phyloP scores from a whole-genome alignment of 2,888 invertebrate genomes.

The Ophion costatus region DNA sequence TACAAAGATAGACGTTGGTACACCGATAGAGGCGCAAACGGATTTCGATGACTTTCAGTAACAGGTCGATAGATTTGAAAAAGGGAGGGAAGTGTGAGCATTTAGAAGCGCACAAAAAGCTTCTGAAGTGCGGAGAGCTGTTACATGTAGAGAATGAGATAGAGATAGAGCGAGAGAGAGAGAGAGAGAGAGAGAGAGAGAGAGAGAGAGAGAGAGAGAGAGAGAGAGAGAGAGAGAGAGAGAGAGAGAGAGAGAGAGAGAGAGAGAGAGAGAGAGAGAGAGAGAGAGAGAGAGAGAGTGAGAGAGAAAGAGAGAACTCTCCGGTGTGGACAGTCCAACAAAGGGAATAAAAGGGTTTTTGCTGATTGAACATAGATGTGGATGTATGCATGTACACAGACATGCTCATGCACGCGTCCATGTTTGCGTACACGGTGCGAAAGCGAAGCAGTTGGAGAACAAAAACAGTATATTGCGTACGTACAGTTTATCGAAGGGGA shows the following conservation, averaged over 20 bases:
- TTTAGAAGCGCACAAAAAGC: constrained; percentile 26
- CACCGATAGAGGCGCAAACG: neutral
- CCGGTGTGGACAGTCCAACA: constrained; percentile 39
- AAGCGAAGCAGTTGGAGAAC: neutral
- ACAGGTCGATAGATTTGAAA: constrained; percentile 11
- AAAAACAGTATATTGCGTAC: constrained; percentile 52
- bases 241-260: no score
- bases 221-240: neutral
- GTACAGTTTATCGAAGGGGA: constrained; percentile 61
- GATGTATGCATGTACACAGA: neutral
- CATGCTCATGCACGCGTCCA: neutral
- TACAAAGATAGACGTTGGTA: neutral
- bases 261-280: neutral
- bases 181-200: constrained; percentile 9
- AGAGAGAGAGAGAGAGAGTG: constrained; percentile 6
- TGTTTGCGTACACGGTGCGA: neutral
- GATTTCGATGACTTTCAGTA: constrained; percentile 32
- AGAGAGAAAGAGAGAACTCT: neutral
- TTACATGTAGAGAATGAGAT: constrained; percentile 16
- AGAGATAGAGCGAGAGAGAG: neutral
- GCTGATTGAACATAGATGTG: constrained; percentile 12
- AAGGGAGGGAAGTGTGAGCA: constrained; percentile 22
- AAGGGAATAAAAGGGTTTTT: constrained; percentile 55
- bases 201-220: no score
- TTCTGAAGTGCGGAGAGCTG: constrained; percentile 9